Evolutionary conservation across 2,797 vertebrate species (phyloP), one percentile per base, ranked within the genome.

Genomic region (Salarias fasciatus): DNA sequence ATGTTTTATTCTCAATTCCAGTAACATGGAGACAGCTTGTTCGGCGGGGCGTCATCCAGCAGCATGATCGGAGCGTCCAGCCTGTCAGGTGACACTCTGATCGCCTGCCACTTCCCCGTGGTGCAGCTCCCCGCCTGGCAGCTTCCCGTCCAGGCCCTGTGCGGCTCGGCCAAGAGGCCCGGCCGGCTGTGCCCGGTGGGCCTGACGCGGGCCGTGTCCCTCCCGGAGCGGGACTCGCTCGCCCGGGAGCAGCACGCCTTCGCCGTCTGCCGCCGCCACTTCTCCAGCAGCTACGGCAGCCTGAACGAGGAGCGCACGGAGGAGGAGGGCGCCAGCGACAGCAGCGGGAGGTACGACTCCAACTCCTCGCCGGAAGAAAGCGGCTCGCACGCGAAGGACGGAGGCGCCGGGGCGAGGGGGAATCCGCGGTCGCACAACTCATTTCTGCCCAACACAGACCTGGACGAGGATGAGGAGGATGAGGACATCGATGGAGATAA

Each of bases 61-160:
- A 92, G 77, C 86, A 98, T 99, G 97, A 95, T 95, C 82, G 95
- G 93, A 86, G 87, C 95, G 29, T 93, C 94, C 62, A 95, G 94
- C 75, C 92, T 95, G 75, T 92, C 95, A 29, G 95, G 95, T 57
- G 95, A 97, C 87, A 97, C 95, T 0, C 83, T 98, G 87, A 93
- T 97, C 66, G 94, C 96, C 29, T 95, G 94, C 86, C 96, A 95
- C 84, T 95, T 96, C 72, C 95, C 95, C 1, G 84, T 95, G 77
- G 94, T 95, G 53, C 95, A 95, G 42, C 86, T 91, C 13, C 83
- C 88, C 11, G 62, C 84, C n/a, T 96, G 95, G 90, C 95, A 95
- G 65, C 92, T 96, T 66, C 94, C 95, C 0, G 94, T 95, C 15
- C 92, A 77, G 91, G 61, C 92, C 62, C 87, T 93, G 82, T 94